A percentile compares a stretch with the other conserved stretches of the same genome.
These are phyloP conservation scores for Lithophane ornitopus DNA, from an alignment of 2,888 invertebrate species.

Conservation along the genomic window DNA sequence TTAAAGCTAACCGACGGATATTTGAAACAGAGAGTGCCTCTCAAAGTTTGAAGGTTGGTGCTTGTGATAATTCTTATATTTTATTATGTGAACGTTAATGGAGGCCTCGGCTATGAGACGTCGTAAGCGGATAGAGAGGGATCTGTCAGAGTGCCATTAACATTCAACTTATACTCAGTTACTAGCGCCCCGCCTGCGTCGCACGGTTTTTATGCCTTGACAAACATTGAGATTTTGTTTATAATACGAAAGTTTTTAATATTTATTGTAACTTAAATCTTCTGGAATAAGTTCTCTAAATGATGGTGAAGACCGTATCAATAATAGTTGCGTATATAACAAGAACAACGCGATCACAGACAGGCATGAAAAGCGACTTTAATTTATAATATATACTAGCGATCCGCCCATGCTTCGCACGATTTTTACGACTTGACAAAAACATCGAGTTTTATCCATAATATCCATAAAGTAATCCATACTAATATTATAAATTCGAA, in stretches of 20 bases:
- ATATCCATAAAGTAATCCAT: too few relatives aligned
- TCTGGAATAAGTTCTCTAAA: background rate
- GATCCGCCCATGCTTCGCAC: too few relatives aligned
- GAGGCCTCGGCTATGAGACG: conserved; percentile 29
- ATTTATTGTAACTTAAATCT: background rate
- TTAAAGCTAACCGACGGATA: conserved; percentile 17
- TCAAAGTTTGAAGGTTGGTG: conserved; percentile 45
- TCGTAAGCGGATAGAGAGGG: conserved; percentile 40
- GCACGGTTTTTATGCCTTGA: background rate
- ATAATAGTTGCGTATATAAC: too few relatives aligned
- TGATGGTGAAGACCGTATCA: background rate
- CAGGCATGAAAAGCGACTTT: too few relatives aligned
- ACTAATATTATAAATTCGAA: too few relatives aligned
- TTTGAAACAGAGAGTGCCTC: conserved; percentile 37
- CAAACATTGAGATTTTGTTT: background rate
- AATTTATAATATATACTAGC: too few relatives aligned
- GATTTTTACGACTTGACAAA: too few relatives aligned
- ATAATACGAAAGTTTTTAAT: background rate
- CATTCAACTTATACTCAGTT: conserved; percentile 13
- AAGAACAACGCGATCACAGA: too few relatives aligned
- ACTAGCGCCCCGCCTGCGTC: background rate
- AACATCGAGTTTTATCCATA: too few relatives aligned
- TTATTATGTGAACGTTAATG: conserved; percentile 56
- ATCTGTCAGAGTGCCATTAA: conserved; percentile 48
- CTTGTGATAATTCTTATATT: conserved; percentile 46